These are phyloP conservation scores for Ambastaia sidthimunki DNA, from an alignment of 2,797 vertebrate genomes.

Conservation along the genomic window DNA sequence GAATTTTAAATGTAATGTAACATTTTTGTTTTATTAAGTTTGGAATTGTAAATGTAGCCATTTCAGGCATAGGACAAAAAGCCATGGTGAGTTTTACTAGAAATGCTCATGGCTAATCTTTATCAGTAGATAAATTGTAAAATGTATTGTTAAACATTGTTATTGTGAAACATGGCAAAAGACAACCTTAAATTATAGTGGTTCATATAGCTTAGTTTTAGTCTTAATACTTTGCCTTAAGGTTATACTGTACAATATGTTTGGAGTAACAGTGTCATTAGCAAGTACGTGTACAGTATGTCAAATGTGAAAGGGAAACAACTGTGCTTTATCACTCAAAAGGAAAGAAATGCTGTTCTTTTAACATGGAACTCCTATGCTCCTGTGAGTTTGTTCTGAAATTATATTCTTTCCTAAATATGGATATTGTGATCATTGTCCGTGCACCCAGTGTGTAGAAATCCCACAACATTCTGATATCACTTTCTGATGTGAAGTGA, in stretches of 20 bases:
- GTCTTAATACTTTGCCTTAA: background rate
- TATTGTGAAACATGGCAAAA: background rate
- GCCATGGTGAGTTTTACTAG: background rate
- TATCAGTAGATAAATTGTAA: no score
- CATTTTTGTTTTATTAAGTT: background rate
- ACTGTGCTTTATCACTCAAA: no score
- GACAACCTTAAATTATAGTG: no score
- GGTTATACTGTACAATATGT: no score
- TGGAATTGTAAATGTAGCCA: background rate
- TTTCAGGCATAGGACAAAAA: background rate
- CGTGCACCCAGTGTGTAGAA: background rate
- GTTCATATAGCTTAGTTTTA: background rate
- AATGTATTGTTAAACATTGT: background rate
- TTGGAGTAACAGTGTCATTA: background rate
- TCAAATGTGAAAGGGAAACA: no score
- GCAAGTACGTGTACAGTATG: background rate
- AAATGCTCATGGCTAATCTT: background rate
- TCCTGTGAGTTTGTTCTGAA: background rate
- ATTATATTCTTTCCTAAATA: background rate
- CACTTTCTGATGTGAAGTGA: conserved; percentile 33
- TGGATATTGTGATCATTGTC: conserved; percentile 10
- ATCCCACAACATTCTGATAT: conserved; percentile 26
- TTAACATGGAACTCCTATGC: no score
- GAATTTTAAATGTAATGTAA: background rate
- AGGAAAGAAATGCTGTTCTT: no score